Base-by-base conservation (phyloP, 2,888 invertebrate genomes). In the Heliconius charithonia region DNA sequence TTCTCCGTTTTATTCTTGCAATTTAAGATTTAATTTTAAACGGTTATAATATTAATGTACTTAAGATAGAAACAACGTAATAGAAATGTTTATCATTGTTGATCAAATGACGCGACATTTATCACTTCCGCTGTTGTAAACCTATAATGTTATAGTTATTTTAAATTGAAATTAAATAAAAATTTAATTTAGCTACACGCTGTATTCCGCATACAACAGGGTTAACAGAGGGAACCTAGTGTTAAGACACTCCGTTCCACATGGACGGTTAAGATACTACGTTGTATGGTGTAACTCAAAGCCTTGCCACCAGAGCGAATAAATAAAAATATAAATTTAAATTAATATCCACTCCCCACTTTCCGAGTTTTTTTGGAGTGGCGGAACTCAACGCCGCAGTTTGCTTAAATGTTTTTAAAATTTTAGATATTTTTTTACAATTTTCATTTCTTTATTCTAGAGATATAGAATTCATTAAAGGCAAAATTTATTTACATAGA, bases 41-140 rank as follows among this genome's bases (percentile, higher is more conserved):
- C 19, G 6, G 19, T 51, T 51, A 51, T 51, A 19, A 22, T 66
- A 32, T 22, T 13, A 16, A 66, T 25, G 2, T 27, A 25, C 2
- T 16, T 63, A 16, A 25, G 1, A 63, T n/a, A 67, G 12, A 41
- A 45, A 69, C 41, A 69, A 45, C 41, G 69, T 41, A 41, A 45
- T 69, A 69, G 41, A 69, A 69, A 69, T 69, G 41, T 69, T 41
- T 12, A 45, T 69, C 3, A 69, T 69, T 69, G 25, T 45, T 37
- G n/a, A 25, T 69, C 25, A 45, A 41, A 45, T 69, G 69, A 69
- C 69, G 69, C 69, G 41, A 69, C 41, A 16, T 69, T 67, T 69
- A 69, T 41, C 41, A 45, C 2, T 69, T 69, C 69, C 69, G 69
- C 9, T 27, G 13, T 45, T 69, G 16, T 69, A 25, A n/a, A 69